phyloP scores from a whole-genome alignment of 2,888 invertebrate genomes.

The Morinoia aosen region DNA sequence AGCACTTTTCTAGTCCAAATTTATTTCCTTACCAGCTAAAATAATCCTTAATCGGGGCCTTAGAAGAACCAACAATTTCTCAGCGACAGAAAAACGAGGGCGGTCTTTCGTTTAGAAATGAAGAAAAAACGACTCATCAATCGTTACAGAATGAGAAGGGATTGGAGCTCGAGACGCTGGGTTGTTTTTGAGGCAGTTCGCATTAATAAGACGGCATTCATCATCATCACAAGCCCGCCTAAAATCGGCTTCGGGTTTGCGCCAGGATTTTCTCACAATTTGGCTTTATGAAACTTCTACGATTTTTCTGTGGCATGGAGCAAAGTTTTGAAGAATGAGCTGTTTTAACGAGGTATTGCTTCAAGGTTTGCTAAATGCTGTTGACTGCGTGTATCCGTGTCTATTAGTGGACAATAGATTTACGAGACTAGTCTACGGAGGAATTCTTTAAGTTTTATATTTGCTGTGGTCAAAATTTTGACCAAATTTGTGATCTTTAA shows the following conservation, averaged over 20 bases:
- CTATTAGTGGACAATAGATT: no score
- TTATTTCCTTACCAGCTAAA: not conserved
- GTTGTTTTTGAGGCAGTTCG: not conserved
- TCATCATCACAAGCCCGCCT: not conserved
- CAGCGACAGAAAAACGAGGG: not conserved
- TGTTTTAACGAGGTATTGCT: not conserved
- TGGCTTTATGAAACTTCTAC: not conserved
- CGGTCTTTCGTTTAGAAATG: not conserved
- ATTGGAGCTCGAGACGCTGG: not conserved
- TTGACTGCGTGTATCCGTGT: not conserved
- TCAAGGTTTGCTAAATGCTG: not conserved
- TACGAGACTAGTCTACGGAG: no score
- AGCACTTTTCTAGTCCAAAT: not conserved
- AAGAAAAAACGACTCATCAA: not conserved
- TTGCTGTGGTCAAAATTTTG: no score
- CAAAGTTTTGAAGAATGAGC: conserved; percentile 3
- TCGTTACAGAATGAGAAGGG: not conserved
- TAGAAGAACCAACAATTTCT: not conserved
- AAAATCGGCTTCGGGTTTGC: not conserved
- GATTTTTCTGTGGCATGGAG: not conserved
- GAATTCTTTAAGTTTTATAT: no score
- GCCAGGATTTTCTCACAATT: not conserved
- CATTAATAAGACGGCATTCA: not conserved
- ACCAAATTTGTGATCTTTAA: no score
- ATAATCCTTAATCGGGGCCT: not conserved